Conservation (phyloP, 2,797 vertebrate genomes). For the Galago senegalensis region DNA sequence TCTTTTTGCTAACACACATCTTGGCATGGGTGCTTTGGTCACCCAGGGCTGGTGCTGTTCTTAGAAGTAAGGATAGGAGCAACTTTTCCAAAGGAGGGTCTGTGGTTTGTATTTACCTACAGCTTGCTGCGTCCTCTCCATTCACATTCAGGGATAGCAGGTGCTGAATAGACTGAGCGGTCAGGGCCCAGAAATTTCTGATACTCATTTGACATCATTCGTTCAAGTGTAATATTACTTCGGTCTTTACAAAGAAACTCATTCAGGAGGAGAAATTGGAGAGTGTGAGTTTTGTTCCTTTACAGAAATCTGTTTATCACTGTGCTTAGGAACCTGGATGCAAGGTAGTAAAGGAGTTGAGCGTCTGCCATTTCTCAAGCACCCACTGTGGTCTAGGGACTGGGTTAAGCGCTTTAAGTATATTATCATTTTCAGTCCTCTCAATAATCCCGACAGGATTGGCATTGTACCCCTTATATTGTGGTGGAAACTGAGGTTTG, state of each 20-base stretch:
- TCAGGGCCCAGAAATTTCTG: slow-evolving; percentile 20
- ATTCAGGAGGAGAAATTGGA: slow-evolving; percentile 67
- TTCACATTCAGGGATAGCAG: slow-evolving; percentile 34
- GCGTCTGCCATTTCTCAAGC: background rate
- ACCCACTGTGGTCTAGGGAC: background rate
- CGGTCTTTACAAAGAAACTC: slow-evolving; percentile 60
- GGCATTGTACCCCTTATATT: background rate
- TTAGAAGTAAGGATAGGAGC: background rate
- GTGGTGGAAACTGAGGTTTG: slow-evolving; percentile 40
- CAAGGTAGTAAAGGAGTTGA: slow-evolving; percentile 17
- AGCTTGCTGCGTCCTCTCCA: background rate
- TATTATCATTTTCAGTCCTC: slow-evolving; percentile 38
- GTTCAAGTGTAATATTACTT: slow-evolving; percentile 63
- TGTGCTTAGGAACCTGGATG: background rate
- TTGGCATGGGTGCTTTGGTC: slow-evolving; percentile 25
- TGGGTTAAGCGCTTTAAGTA: background rate
- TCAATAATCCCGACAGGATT: background rate
- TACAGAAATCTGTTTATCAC: background rate
- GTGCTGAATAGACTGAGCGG: background rate
- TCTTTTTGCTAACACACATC: background rate
- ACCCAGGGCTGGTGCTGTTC: background rate
- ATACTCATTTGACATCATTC: slow-evolving; percentile 51
- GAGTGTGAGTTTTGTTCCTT: slow-evolving; percentile 13
- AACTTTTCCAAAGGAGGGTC: background rate
- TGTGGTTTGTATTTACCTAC: background rate